Evolutionary conservation across 2,113 vertebrate genomes (phyloP), one percentile per base, ranked within the genome.

Genomic region (Barnardius zonarius): DNA sequence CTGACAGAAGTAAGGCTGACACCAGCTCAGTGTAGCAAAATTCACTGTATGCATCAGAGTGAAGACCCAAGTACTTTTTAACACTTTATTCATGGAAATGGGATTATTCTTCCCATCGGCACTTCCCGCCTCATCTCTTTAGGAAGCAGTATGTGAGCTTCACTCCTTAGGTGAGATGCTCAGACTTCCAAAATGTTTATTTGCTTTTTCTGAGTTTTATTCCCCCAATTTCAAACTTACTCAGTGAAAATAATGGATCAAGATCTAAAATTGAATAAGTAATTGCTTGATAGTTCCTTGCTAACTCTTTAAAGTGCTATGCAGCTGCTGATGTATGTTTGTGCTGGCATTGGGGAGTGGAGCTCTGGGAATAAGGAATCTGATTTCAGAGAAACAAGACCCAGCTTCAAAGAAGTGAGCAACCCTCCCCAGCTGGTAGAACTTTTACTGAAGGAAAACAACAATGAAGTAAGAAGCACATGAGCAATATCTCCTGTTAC

Each of bases 311-410:
- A 96, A 97, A 97, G 94, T 96, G 68, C 88, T 94, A 69, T 97
- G 97, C 96, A 98, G 97, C 98, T 97, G 96, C 95, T 97, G 97
- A 97, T 97, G 92, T 98, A 87, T 98, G 97, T 98, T 98, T 98
- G 97, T 98, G 92, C 97, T 98, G 98, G 96, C 97, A 97, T 97
- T 98, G 86, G 82, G 70, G 97, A 98, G 91, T 91, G 90, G 96
- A 97, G 96, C 95, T 93, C 95, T 97, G 97, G 97, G 97, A 98
- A 98, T 97, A 98, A 87, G 95, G 97, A 98, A 97, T 98, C 97
- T 98, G 96, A 98, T 98, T 98, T 98, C 96, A 97, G 96, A 98
- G 98, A 98, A 98, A 98, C 93, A 97, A 98, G 97, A 98, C 95
- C 97, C 98, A 83, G 89, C 97, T 98, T 98, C 97, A 98, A 98